Evolutionary conservation across 2,113 vertebrate genomes (phyloP), one percentile per base, ranked within the genome.

Genomic region (Amphiprion percula): DNA sequence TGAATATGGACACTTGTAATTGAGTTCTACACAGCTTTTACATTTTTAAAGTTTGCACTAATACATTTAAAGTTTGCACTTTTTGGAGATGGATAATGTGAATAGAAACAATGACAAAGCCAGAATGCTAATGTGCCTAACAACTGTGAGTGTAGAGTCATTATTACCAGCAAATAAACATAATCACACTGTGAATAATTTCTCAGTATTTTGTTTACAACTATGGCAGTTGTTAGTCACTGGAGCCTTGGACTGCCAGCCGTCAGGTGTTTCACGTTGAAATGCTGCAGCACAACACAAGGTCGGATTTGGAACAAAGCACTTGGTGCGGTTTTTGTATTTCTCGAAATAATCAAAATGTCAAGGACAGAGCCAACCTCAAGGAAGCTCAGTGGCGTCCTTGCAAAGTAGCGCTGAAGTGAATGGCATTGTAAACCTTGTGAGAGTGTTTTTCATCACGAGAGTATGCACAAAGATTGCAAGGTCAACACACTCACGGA

Each of bases 331-430:
- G 37, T 52, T 62, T 68, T 59, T 52, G 58, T 63, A 49, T 79
- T 74, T 68, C 68, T 39, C 11, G 44, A 74, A 68, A 17, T 11
- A 59, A 58, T 78, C 1, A 60, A 53, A 64, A 64, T 23, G 2
- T 63, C 67, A 79, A 79, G 55, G 54, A 30, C 19, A 4, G 26
- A 24, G 56, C 17, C 39, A 53, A 26, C 39, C 24, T 12, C 46
- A 8, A 30, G 15, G 3, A 49, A 52, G 24, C 10, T 41, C 5
- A 49, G n/a, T 1, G 2, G 56, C 47, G 71, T 58, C 44, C 61
- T 74, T 74, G 49, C 37, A 50, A 52, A 41, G 65, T 16, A 39
- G 12, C 16, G 60, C 33, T 75, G 19, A 30, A 49, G 24, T 17
- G 21, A 41, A 41, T 4, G 30, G 17, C 49, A 28, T 2, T 54